phyloP scores from a whole-genome alignment of 2,888 invertebrate genomes.

The Hetaerina titia region DNA sequence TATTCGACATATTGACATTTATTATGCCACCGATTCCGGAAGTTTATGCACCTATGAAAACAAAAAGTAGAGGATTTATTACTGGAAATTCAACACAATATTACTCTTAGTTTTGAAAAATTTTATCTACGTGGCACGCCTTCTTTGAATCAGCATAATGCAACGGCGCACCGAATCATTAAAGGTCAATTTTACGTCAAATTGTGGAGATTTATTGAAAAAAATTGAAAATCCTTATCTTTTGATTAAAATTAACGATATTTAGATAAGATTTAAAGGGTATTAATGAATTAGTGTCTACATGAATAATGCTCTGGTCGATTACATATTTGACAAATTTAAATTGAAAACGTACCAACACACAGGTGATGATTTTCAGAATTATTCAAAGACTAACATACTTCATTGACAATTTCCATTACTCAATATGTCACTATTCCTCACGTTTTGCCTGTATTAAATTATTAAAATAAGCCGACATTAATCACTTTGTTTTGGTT shows the following conservation, averaged over 20 bases:
- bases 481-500: constrained; percentile 74
- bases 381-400: background rate
- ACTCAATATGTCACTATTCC: background rate
- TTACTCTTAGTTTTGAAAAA: background rate
- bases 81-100: background rate
- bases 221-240: no score
- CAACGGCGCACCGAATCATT: background rate
- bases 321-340: constrained; percentile 23
- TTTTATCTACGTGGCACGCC: constrained; percentile 54
- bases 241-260: background rate
- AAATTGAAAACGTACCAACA: constrained; percentile 18
- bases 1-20: constrained; percentile 30
- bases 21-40: background rate
- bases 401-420: background rate
- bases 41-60: background rate
- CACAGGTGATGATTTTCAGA: background rate
- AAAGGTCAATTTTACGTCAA: no score
- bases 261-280: background rate
- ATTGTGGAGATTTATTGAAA: no score
- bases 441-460: background rate
- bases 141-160: background rate
- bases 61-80: background rate
- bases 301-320: background rate
- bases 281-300: no score
- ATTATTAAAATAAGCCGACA: constrained; percentile 40